A percentile compares a stretch with the other conserved stretches of the same genome.
Evolutionary conservation across 1,140 invertebrate species (phyloP).

Genomic region (Lamellibrachia luymesi): DNA sequence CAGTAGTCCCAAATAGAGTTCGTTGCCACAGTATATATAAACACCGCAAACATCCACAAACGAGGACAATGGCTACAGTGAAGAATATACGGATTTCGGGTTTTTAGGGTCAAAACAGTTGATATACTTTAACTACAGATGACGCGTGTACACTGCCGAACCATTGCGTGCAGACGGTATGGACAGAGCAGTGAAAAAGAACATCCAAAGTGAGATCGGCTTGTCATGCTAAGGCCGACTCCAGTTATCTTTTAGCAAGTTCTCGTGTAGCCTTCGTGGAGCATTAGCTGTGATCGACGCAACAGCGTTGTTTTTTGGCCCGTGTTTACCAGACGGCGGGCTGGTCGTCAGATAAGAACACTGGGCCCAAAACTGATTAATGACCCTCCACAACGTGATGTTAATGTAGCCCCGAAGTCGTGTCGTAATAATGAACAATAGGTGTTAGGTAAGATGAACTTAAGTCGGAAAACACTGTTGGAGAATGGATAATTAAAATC

Average conservation of each 20-base stretch:
- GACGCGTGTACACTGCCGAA: neutral
- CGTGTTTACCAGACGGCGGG: neutral
- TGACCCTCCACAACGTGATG: neutral
- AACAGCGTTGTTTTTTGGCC: neutral
- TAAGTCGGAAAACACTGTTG: neutral
- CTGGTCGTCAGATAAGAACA: neutral
- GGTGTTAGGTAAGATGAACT: neutral
- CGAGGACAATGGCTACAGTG: neutral
- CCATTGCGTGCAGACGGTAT: neutral
- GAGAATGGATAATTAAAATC: neutral
- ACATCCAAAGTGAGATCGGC: neutral
- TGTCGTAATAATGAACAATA: neutral
- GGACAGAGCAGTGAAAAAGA: neutral
- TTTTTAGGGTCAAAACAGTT: neutral
- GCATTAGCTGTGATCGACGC: neutral
- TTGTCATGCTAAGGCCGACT: neutral
- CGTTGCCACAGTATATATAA: neutral
- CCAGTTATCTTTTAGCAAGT: neutral
- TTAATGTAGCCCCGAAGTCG: neutral
- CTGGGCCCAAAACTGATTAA: neutral
- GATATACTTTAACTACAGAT: neutral
- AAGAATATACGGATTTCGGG: neutral
- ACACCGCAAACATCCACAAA: neutral
- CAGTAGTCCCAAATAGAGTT: neutral
- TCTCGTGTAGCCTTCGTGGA: neutral